Conservation (phyloP, 2,797 vertebrate species). For the Malacoraja senta region DNA sequence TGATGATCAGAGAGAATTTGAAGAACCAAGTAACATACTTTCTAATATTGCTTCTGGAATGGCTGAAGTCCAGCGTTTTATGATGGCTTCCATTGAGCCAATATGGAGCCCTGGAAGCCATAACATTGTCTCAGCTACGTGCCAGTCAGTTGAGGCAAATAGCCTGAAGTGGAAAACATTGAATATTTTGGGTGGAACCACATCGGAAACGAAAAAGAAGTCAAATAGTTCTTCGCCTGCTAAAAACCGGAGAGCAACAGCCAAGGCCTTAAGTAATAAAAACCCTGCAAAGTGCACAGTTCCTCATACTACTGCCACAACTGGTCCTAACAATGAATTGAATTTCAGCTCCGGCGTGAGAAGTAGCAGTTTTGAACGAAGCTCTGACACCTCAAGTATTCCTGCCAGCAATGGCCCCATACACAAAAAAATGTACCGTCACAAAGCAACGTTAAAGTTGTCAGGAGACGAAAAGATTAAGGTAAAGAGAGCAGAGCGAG, state of each 20-base stretch:
- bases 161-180: slow-evolving; percentile 97
- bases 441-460: slow-evolving; percentile 96
- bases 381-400: slow-evolving; percentile 82
- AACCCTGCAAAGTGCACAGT: slow-evolving; percentile 74
- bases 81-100: slow-evolving; percentile 98
- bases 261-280: slow-evolving; percentile 77
- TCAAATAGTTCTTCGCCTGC: slow-evolving; percentile 58
- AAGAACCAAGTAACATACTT: slow-evolving; percentile 96
- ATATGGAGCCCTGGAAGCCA: slow-evolving; percentile 76
- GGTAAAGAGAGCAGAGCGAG: slow-evolving; percentile 82
- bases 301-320: slow-evolving; percentile 58
- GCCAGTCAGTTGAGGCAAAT: slow-evolving; percentile 84
- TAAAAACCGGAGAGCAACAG: slow-evolving; percentile 78
- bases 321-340: slow-evolving; percentile 73
- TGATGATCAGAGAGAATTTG: slow-evolving; percentile 94
- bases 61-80: slow-evolving; percentile 97
- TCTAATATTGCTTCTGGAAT: slow-evolving; percentile 98
- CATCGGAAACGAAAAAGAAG: slow-evolving; percentile 92
- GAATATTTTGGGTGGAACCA: slow-evolving; percentile 91
- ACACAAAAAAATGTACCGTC: slow-evolving; percentile 99
- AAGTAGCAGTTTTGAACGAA: slow-evolving; percentile 80
- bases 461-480: slow-evolving; percentile 94
- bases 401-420: slow-evolving; percentile 83
- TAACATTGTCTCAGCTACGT: slow-evolving; percentile 62
- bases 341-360: slow-evolving; percentile 56